These are phyloP conservation scores for Drosophila sturtevanti DNA, from an alignment of 1,140 invertebrate genomes.

Conservation along the genomic window DNA sequence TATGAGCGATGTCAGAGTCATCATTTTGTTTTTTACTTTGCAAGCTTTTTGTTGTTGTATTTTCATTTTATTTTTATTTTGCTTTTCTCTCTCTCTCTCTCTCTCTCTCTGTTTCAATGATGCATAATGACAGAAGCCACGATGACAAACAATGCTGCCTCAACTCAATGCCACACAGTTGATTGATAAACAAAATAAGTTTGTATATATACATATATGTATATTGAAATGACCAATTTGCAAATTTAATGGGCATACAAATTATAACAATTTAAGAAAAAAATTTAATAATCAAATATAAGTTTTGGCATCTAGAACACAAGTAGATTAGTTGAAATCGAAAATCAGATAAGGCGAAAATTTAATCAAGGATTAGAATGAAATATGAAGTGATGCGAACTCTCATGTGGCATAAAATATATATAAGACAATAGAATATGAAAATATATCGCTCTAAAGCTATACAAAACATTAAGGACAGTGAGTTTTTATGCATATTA, in stretches of 20 bases:
- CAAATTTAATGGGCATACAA: background rate
- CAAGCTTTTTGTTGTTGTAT: background rate
- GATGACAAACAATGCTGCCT: constrained; percentile 24
- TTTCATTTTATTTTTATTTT: background rate
- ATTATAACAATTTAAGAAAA: constrained; percentile 30
- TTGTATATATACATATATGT: constrained; percentile 22
- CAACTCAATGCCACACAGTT: constrained; percentile 30
- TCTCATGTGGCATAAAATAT: no score
- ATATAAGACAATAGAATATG: no score
- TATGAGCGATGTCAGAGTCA: constrained; percentile 6
- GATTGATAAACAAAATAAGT: constrained; percentile 51
- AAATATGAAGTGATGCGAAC: no score
- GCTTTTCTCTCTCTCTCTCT: background rate
- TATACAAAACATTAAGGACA: no score
- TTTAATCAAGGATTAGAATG: no score
- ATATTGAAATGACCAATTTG: constrained; percentile 15
- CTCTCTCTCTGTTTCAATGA: constrained; percentile 16
- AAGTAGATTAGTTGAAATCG: no score
- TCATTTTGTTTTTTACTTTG: background rate
- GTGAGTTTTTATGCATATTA: no score
- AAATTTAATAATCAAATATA: background rate
- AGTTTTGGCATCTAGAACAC: no score
- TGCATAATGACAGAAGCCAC: constrained; percentile 27
- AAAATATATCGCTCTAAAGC: no score
- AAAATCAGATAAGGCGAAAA: no score